These are phyloP conservation scores for Rana temporaria DNA, from an alignment of 2,113 vertebrate genomes.

Conservation along the genomic window DNA sequence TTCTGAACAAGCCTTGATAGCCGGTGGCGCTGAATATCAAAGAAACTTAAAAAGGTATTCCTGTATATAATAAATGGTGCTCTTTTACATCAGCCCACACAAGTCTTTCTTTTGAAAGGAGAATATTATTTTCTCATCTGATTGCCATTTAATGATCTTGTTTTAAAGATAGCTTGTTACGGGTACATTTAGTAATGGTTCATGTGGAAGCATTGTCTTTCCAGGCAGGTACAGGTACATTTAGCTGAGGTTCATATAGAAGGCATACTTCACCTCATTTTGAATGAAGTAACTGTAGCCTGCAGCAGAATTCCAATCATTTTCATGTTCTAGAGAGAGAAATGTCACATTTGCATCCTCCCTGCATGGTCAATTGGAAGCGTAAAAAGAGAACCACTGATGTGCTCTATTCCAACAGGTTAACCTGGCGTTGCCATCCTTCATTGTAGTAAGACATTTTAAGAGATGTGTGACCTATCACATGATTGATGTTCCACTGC, in stretches of 20 bases:
- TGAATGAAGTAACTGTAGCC: background rate
- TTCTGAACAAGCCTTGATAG: too few species aligned
- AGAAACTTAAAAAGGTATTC: too few species aligned
- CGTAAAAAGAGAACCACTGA: slow-evolving; percentile 2
- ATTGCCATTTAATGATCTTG: too few species aligned
- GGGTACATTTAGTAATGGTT: too few species aligned
- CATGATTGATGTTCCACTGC: slow-evolving; percentile 33
- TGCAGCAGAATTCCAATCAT: background rate
- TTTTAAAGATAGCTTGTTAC: too few species aligned
- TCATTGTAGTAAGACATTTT: slow-evolving; percentile 35
- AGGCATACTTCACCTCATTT: slow-evolving; percentile 13
- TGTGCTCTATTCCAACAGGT: slow-evolving; percentile 17
- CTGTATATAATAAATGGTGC: too few species aligned
- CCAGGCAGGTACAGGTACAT: background rate
- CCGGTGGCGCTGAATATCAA: too few species aligned
- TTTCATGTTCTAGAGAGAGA: background rate
- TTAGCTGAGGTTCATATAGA: background rate
- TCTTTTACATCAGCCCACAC: too few species aligned
- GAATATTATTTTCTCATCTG: too few species aligned
- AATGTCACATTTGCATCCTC: slow-evolving; percentile 43
- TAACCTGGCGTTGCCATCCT: slow-evolving; percentile 27
- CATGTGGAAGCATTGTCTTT: too few species aligned
- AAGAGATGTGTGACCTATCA: slow-evolving; percentile 39
- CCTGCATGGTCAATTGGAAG: slow-evolving; percentile 11
- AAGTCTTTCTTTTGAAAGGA: too few species aligned